phyloP scores from a whole-genome alignment of 2,797 vertebrate species.

The Karalla daura region DNA sequence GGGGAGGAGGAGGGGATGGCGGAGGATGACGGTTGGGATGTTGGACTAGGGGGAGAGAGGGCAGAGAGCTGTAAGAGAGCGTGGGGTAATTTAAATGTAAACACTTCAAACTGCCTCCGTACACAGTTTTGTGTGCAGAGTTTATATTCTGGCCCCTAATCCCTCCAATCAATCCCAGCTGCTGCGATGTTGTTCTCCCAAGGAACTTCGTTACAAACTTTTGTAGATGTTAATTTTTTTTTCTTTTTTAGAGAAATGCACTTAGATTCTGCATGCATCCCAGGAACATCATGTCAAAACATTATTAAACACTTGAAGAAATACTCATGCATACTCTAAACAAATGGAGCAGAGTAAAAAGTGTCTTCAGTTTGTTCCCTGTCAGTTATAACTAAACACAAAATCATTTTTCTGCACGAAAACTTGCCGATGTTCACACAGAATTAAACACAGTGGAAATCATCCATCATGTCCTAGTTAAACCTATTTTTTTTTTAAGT shows the following conservation, averaged over 20 bases:
- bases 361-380: no score
- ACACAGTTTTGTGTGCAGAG: constrained; percentile 2
- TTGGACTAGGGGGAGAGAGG: constrained; percentile 36
- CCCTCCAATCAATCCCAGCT: background rate
- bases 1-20: constrained; percentile 18
- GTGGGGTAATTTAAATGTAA: constrained; percentile 62
- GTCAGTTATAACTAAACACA: no score
- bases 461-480: no score
- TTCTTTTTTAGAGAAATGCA: background rate
- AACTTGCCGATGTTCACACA: no score
- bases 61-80: constrained; percentile 17
- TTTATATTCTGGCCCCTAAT: constrained; percentile 10
- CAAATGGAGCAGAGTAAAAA: background rate
- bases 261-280: background rate
- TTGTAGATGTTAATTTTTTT: background rate
- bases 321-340: background rate
- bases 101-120: constrained; percentile 39
- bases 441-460: no score
- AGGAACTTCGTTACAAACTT: background rate
- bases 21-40: constrained; percentile 62
- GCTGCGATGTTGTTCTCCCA: background rate
- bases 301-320: background rate
- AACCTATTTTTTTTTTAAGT: no score
- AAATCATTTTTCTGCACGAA: no score
- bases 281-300: background rate